These are phyloP conservation scores for Stenopsyche tienmushanensis DNA, from an alignment of 1,140 invertebrate genomes.

Conservation along the genomic window DNA sequence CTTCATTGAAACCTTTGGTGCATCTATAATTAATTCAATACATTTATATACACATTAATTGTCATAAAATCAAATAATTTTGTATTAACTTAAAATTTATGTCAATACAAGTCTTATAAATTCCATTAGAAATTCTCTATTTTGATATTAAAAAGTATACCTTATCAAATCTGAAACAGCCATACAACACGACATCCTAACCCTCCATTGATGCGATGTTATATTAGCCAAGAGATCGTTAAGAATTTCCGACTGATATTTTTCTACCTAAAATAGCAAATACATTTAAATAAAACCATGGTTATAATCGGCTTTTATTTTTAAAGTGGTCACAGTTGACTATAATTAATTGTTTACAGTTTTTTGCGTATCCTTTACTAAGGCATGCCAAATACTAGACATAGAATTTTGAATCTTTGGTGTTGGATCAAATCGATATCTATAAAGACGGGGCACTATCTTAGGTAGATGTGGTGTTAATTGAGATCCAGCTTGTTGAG, in stretches of 20 bases:
- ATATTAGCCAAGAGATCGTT: conserved; percentile 79
- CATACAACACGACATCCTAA: conserved; percentile 86
- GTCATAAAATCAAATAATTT: neutral
- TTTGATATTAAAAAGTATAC: too few species aligned
- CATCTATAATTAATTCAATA: conserved; percentile 42
- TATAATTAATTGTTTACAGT: conserved; percentile 56
- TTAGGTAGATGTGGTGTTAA: conserved; percentile 77
- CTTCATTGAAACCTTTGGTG: conserved; percentile 48
- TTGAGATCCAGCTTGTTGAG: conserved; percentile 77
- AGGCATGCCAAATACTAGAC: conserved; percentile 86
- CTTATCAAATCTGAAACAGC: conserved; percentile 81
- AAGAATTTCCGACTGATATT: conserved; percentile 85
- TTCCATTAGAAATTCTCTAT: too few species aligned
- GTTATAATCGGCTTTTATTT: neutral
- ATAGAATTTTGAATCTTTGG: conserved; percentile 89
- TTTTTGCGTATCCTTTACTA: conserved; percentile 84
- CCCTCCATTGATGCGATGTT: conserved; percentile 81
- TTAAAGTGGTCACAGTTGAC: conserved; percentile 8
- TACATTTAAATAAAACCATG: conserved; percentile 1
- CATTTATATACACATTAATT: neutral
- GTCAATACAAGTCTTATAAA: too few species aligned
- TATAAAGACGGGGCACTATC: conserved; percentile 87
- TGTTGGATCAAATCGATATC: conserved; percentile 89
- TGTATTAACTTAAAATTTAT: too few species aligned
- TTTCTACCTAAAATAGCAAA: conserved; percentile 66